Percentiles rank a stretch among this genome's conserved stretches.
phyloP scores from a whole-genome alignment of 2,888 invertebrate species.

The Sisyra terminalis region DNA sequence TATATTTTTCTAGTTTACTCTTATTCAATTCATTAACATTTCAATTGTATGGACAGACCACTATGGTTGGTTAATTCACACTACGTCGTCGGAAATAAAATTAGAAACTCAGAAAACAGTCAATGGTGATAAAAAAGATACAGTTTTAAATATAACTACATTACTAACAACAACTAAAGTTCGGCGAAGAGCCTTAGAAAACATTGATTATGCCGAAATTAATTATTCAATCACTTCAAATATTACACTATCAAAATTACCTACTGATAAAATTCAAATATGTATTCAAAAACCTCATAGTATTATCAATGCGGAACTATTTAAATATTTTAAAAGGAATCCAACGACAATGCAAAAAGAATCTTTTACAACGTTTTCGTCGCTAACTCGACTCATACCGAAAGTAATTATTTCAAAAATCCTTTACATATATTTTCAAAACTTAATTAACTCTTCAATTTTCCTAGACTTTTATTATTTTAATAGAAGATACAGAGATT shows the following conservation, averaged over 20 bases:
- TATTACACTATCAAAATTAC: slow-evolving; percentile 39
- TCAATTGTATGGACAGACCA: slow-evolving; percentile 43
- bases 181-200: slow-evolving; percentile 27
- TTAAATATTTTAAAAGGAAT: slow-evolving; percentile 12
- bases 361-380: slow-evolving; percentile 11
- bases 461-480: slow-evolving; percentile 20
- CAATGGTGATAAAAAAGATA: slow-evolving; percentile 38
- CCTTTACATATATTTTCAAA: neutral
- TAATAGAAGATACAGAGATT: slow-evolving; percentile 18
- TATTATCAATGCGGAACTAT: slow-evolving; percentile 26
- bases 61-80: slow-evolving; percentile 52
- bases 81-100: slow-evolving; percentile 50
- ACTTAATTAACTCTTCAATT: slow-evolving; percentile 7
- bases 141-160: slow-evolving; percentile 52
- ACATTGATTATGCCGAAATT: slow-evolving; percentile 48
- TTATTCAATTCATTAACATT: slow-evolving; percentile 62
- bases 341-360: slow-evolving; percentile 12
- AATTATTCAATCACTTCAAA: slow-evolving; percentile 58
- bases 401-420: slow-evolving; percentile 36
- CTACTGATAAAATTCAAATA: slow-evolving; percentile 7
- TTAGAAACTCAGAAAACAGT: slow-evolving; percentile 53
- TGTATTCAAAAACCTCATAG: slow-evolving; percentile 2
- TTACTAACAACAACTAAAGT: slow-evolving; percentile 42
- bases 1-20: slow-evolving; percentile 52
- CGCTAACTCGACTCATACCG: slow-evolving; percentile 38